A percentile compares a stretch with the other conserved stretches of the same genome.
These are phyloP conservation scores for Eptesicus fuscus DNA, from an alignment of 2,113 vertebrate species.

Conservation along the genomic window DNA sequence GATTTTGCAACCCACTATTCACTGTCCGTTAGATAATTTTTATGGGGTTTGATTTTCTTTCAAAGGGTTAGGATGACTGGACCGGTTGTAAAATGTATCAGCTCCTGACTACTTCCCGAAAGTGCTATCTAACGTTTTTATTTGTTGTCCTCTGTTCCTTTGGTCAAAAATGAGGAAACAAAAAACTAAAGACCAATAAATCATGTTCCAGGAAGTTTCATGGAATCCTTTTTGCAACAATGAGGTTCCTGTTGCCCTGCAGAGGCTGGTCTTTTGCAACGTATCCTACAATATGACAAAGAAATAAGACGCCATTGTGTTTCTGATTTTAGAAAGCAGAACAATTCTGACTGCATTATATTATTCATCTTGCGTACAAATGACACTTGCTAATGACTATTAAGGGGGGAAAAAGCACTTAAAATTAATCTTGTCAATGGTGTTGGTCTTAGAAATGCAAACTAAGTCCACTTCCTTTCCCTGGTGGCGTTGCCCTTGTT, in stretches of 20 bases:
- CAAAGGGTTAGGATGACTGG: not conserved
- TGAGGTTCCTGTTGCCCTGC: not conserved
- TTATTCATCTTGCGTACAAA: constrained; percentile 39
- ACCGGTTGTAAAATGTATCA: not conserved
- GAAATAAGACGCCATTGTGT: not conserved
- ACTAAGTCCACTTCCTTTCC: constrained; percentile 63
- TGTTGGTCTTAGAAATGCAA: constrained; percentile 52
- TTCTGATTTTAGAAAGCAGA: constrained; percentile 74
- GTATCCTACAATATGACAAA: not conserved
- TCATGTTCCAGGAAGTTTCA: not conserved
- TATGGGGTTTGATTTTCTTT: not conserved
- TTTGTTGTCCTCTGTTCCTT: not conserved
- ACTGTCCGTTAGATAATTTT: not conserved
- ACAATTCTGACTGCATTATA: not conserved
- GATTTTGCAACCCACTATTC: not conserved
- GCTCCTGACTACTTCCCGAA: not conserved
- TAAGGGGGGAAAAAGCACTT: not conserved
- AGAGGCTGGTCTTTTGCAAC: not conserved
- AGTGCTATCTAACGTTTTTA: not conserved
- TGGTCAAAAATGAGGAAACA: constrained; percentile 14
- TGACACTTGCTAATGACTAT: not conserved
- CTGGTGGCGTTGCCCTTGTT: constrained; percentile 73
- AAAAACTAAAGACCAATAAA: not conserved
- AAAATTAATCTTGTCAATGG: not conserved
- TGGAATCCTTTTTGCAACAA: not conserved